phyloP scores from a whole-genome alignment of 1,140 invertebrate species.

The Cydia strobilella region DNA sequence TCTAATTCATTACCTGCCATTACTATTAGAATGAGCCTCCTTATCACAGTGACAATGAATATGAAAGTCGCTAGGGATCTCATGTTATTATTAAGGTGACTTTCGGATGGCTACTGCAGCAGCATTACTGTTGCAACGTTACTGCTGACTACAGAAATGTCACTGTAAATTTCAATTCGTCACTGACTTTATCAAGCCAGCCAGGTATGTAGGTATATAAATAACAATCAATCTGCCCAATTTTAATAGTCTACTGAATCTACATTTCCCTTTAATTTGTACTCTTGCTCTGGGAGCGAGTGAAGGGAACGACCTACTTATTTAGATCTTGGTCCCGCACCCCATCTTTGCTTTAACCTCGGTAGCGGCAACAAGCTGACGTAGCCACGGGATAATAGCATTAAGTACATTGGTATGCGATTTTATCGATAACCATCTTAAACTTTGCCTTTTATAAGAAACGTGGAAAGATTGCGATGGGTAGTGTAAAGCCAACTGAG shows the following conservation, averaged over 20 bases:
- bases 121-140: no score
- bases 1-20: no score
- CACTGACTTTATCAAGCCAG: no score
- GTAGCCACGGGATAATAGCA: not conserved
- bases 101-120: no score
- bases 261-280: not conserved
- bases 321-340: conserved; percentile 25
- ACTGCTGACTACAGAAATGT: no score
- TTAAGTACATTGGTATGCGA: not conserved
- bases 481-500: not conserved
- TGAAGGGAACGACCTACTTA: conserved; percentile 32
- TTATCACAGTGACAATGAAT: no score
- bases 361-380: not conserved
- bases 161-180: no score
- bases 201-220: no score
- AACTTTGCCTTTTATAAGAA: not conserved
- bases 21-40: no score
- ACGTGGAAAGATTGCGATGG: not conserved
- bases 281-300: conserved; percentile 25
- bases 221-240: not conserved
- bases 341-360: conserved; percentile 13
- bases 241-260: not conserved
- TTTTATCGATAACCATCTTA: not conserved
- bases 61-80: no score
- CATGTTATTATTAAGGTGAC: no score